phyloP scores from a whole-genome alignment of 1,140 invertebrate genomes.

The Ceratina australensis region DNA sequence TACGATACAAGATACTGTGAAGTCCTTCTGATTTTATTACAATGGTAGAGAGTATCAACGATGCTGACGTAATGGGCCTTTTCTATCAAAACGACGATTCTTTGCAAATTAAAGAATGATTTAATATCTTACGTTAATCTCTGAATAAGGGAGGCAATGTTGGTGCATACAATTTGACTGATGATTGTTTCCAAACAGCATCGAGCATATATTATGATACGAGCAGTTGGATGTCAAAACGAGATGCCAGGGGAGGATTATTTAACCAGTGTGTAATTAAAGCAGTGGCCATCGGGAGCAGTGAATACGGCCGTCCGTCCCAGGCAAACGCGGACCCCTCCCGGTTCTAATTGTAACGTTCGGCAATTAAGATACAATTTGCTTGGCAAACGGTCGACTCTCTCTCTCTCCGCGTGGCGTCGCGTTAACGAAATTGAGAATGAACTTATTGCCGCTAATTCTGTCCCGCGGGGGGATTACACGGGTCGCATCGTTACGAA shows the following conservation, averaged over 20 bases:
- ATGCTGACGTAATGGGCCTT: too few relatives aligned
- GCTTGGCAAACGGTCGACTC: conserved; percentile 11
- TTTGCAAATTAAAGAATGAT: too few relatives aligned
- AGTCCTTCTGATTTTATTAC: too few relatives aligned
- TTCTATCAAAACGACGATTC: too few relatives aligned
- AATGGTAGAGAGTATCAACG: too few relatives aligned
- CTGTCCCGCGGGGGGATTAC: background rate
- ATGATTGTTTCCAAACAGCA: too few relatives aligned
- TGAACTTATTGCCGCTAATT: conserved; percentile 39
- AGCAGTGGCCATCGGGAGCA: background rate
- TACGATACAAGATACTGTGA: too few relatives aligned
- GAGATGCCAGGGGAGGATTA: background rate
- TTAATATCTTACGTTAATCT: too few relatives aligned
- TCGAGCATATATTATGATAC: too few relatives aligned
- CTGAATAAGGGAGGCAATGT: too few relatives aligned
- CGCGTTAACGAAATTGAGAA: conserved; percentile 36
- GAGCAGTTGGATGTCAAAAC: background rate
- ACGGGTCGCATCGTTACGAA: background rate
- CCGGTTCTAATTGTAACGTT: conserved; percentile 14
- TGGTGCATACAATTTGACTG: too few relatives aligned
- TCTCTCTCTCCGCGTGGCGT: conserved; percentile 5
- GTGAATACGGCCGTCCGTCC: conserved; percentile 1
- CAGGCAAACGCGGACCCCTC: background rate
- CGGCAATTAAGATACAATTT: conserved; percentile 38
- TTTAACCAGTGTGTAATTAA: conserved; percentile 22